Evolutionary conservation across 2,113 vertebrate species (phyloP), one percentile per base, ranked within the genome.

Genomic region (Candoia aspera): DNA sequence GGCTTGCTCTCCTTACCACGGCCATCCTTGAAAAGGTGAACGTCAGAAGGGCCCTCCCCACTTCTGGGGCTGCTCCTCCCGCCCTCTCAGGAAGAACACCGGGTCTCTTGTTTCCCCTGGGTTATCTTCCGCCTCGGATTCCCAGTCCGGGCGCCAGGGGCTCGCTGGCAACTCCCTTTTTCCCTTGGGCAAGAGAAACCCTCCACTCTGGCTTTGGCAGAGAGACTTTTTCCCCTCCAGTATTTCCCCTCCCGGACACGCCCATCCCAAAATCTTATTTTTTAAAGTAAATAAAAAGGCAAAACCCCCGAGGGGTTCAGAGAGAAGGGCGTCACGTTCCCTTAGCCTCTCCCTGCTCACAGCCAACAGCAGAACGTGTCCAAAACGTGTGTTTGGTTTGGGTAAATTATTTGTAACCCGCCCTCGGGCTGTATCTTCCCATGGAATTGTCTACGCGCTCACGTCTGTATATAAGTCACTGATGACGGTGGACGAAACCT

Each of bases 331-430:
- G 13, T 4, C 2, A 33, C 8, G 2, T 62, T 59, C 37, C 57
- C 29, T 26, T 23, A 21, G 17, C 33, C 12, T 73, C 23, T 55
- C 46, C 15, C 58, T 62, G 12, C 37, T 60, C n/a, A 26, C 58
- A 60, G 62, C 11, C 58, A 84, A 84, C 42, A 2, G 73, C 42
- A 37, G 87, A 53, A 21, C 15, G 42, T 68, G 79, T 55, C 84
- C 49, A 15, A 64, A 92, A 17, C 17, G 53, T 79, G 88, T 92
- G 33, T 86, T 15, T n/a, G 19, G 42, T 86, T 89, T 84, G 59
- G 92, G 92, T 92, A 90, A 90, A 90, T 59, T 19, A 86, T 59
- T 90, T 90, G 88, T 73, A 86, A 90, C 54, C 84, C 85, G 59
- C 29, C 73, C 60, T 49, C 37, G 2, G n/a, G 37, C 87, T 84